A percentile compares a stretch with the other conserved stretches of the same genome.
phyloP scores from a whole-genome alignment of 2,113 vertebrate genomes.

The Heloderma charlesbogerti region DNA sequence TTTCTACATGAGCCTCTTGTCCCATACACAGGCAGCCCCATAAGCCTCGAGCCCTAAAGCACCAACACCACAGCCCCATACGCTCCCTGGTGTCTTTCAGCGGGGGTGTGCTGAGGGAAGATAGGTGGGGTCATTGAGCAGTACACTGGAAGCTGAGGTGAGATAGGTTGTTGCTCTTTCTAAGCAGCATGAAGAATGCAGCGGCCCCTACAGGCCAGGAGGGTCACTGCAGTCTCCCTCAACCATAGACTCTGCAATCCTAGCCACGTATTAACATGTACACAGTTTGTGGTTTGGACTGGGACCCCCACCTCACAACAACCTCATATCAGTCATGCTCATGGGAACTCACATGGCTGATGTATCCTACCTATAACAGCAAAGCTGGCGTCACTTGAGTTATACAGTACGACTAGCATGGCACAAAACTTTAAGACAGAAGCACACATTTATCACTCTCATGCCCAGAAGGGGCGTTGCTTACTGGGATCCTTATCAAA shows the following conservation, averaged over 20 bases:
- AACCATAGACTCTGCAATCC: background rate
- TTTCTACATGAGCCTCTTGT: background rate
- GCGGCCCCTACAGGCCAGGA: background rate
- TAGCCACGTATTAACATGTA: background rate
- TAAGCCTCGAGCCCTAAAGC: too few relatives aligned
- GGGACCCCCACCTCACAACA: background rate
- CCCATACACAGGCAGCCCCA: too few relatives aligned
- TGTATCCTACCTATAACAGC: background rate
- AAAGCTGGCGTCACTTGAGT: too few relatives aligned
- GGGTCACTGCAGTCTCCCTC: background rate
- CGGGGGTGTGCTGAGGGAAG: too few relatives aligned
- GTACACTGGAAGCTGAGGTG: background rate
- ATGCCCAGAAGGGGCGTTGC: background rate
- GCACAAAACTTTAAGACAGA: background rate
- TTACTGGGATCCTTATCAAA: background rate
- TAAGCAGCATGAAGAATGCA: background rate
- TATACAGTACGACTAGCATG: background rate
- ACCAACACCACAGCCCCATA: too few relatives aligned
- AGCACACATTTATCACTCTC: background rate
- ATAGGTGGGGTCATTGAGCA: background rate
- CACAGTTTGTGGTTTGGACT: background rate
- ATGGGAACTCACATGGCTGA: background rate
- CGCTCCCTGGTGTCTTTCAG: too few relatives aligned
- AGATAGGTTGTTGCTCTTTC: background rate
- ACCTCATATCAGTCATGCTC: background rate